These are phyloP conservation scores for Sitobion miscanthi DNA, from an alignment of 1,140 invertebrate genomes.

Conservation along the genomic window DNA sequence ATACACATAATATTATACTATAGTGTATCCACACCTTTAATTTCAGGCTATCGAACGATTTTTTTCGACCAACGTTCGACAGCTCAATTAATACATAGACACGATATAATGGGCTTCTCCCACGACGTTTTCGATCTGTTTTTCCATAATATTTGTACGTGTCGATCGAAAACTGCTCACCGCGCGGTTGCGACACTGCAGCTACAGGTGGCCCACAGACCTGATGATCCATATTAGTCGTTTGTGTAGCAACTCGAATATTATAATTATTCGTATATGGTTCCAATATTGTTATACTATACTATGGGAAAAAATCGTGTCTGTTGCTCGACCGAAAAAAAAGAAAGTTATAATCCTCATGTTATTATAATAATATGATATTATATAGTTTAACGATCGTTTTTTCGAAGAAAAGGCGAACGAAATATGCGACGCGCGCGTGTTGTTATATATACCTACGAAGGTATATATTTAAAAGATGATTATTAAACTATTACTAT, in stretches of 20 bases:
- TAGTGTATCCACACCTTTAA: slow-evolving; percentile 33
- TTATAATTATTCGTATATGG: background rate
- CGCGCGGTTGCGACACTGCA: background rate
- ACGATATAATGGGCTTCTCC: background rate
- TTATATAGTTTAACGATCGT: background rate
- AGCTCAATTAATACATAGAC: slow-evolving; percentile 28
- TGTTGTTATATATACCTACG: no score
- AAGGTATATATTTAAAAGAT: background rate
- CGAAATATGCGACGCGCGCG: background rate
- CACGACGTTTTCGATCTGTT: background rate
- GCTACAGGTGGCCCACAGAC: background rate
- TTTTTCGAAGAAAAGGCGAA: background rate
- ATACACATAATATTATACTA: background rate
- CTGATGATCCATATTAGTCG: background rate
- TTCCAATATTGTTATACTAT: background rate
- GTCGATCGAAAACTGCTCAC: background rate
- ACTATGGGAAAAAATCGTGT: background rate
- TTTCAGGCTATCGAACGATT: background rate
- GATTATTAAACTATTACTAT: background rate
- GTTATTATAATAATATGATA: no score
- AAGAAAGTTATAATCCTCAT: background rate
- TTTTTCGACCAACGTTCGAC: background rate
- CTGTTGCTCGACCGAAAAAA: background rate
- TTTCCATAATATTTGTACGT: background rate
- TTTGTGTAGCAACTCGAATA: background rate